Evolutionary conservation across 2,888 invertebrate genomes (phyloP), one percentile per base, ranked within the genome.

Genomic region (Cephonodes hylas): DNA sequence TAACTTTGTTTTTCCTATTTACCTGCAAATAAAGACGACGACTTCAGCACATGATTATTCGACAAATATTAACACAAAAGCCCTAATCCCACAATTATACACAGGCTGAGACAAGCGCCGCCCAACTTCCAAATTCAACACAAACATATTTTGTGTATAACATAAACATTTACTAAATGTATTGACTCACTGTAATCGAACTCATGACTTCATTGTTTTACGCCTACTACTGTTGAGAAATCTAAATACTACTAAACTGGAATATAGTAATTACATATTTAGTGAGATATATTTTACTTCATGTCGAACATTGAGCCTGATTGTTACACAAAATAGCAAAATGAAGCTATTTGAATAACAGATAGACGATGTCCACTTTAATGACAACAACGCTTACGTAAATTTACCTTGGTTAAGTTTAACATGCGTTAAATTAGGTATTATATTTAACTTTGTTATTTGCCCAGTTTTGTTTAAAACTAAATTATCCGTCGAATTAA

Each of bases 1-100:
- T 90, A 67, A 84, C 85, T 83, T 87, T 89, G 74, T 83, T 88
- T 84, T 90, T 91, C 72, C 89, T 89, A 85, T 89, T 92, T 76
- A 91, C 90, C 92, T 92, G 87, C 62, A 85, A 71, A 73, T 65
- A 23, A 13, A 56, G 23, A 45, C 20, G 18, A 10, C 45, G 18
- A 27, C 0, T 20, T 45, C 7, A 58, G 23, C 23, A 46, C 46
- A 22, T 20, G 10, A 46, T 46, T 25, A n/a, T 0, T 23, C 13
- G 6, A 46, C n/a, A 25, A 45, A 1, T 7, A 22, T 6, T 45
- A 1, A 22, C 20, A 7, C 3, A 13, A 31, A 31, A 8, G 10
- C 31, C 3, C 10, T 31, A 8, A n/a, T n/a, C n/a, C n/a, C n/a
- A n/a, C n/a, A 31, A 31, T 2, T 5, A 6, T 6, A 31, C 6